phyloP scores from a whole-genome alignment of 1,140 invertebrate species.

The Aphelenchoides avenae region DNA sequence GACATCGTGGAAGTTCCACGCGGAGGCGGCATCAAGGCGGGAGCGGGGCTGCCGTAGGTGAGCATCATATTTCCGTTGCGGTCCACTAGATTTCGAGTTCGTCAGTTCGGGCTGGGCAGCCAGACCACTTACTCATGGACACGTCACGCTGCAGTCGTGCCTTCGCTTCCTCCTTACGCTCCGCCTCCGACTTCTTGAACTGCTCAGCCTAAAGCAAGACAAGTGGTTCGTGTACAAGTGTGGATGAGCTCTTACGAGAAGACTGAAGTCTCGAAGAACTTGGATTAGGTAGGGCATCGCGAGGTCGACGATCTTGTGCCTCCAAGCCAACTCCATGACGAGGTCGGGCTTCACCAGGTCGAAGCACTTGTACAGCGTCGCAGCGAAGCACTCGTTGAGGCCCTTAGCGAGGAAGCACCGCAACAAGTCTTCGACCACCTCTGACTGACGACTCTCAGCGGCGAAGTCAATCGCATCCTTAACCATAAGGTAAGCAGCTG shows the following conservation, averaged over 20 bases:
- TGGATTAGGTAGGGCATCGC: constrained; percentile 99
- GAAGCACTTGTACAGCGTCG: constrained; percentile 97
- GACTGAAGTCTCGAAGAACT: constrained; percentile 69
- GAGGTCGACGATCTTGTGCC: constrained; percentile 97
- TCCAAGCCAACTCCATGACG: constrained; percentile 93
- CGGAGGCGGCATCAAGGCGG: constrained; percentile 1
- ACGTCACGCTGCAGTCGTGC: constrained; percentile 86
- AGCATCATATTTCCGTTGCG: constrained; percentile 38
- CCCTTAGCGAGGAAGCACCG: constrained; percentile 93
- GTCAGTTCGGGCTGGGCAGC: constrained; percentile 6
- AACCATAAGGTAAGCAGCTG: constrained; percentile 24
- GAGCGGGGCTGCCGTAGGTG: constrained; percentile 12
- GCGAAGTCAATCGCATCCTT: constrained; percentile 99
- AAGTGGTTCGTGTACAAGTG: constrained; percentile 2
- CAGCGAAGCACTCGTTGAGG: constrained; percentile 94
- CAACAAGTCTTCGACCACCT: constrained; percentile 92
- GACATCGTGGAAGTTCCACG: no score
- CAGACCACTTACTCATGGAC: constrained; percentile 67
- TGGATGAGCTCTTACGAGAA: constrained; percentile 17
- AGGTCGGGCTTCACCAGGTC: constrained; percentile 96
- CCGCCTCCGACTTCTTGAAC: constrained; percentile 80
- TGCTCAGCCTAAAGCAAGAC: constrained; percentile 67
- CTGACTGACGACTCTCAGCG: constrained; percentile 87
- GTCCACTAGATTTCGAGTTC: background rate
- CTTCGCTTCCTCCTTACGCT: constrained; percentile 80